Evolutionary conservation across 2,113 vertebrate genomes (phyloP).

Genomic region (Mustela lutreola): DNA sequence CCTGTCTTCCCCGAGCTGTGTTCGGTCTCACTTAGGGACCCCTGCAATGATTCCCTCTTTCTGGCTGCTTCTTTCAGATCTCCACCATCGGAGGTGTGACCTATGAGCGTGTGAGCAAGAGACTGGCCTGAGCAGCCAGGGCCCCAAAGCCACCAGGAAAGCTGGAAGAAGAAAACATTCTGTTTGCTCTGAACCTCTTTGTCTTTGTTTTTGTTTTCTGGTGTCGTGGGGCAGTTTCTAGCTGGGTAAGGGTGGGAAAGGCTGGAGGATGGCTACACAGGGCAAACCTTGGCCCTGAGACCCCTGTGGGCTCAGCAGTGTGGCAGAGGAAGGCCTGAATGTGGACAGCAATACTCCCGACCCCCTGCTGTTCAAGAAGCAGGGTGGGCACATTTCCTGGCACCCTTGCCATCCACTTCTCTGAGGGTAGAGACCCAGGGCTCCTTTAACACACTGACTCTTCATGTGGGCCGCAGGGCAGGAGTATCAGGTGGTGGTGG

Average conservation of each 20-base stretch:
- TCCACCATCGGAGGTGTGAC: conserved; percentile 85
- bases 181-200: not conserved
- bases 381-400: not conserved
- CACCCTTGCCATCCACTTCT: not conserved
- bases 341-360: not conserved
- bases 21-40: too few relatives aligned
- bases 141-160: conserved; percentile 66
- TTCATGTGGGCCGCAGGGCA: not conserved
- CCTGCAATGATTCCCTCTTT: not conserved
- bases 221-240: not conserved
- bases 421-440: not conserved
- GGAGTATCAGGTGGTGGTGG: not conserved
- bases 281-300: not conserved
- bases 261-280: not conserved
- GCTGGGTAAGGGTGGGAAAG: not conserved
- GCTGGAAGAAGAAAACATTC: not conserved
- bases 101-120: conserved; percentile 91
- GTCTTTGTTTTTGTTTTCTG: not conserved
- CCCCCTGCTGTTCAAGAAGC: not conserved
- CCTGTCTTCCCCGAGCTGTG: not conserved
- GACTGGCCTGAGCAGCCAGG: conserved; percentile 79
- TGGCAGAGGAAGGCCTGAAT: not conserved
- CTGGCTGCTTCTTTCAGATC: conserved; percentile 84
- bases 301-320: not conserved
- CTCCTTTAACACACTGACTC: not conserved